Percentiles rank a stretch among this genome's conserved stretches.
phyloP scores from a whole-genome alignment of 2,113 vertebrate genomes.

The Megalops atlanticus region DNA sequence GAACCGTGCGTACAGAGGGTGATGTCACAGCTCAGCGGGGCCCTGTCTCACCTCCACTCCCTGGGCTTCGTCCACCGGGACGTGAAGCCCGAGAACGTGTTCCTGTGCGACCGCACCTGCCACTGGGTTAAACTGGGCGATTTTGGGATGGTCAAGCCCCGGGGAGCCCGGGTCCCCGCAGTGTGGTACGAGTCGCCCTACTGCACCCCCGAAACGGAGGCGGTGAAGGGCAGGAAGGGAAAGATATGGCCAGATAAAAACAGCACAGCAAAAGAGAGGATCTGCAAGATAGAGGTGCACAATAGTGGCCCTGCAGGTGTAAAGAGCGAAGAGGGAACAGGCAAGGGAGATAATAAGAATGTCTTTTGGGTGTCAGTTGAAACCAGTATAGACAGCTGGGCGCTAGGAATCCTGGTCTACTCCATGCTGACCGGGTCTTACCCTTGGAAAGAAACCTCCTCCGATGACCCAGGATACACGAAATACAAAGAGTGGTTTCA shows the following conservation, averaged over 20 bases:
- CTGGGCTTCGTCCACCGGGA: conserved; percentile 84
- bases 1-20: conserved; percentile 76
- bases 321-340: conserved; percentile 11
- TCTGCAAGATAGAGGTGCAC: conserved; percentile 26
- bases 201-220: conserved; percentile 75
- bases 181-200: conserved; percentile 78
- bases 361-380: conserved; percentile 66
- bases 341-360: conserved; percentile 30
- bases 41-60: conserved; percentile 82
- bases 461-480: conserved; percentile 68
- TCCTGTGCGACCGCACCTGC: conserved; percentile 80
- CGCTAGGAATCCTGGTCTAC: conserved; percentile 81
- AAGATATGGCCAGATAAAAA: neutral
- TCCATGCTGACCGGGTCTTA: conserved; percentile 76
- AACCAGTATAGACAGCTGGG: conserved; percentile 80
- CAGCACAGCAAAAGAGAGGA: neutral
- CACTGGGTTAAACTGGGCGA: conserved; percentile 82
- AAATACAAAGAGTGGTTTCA: conserved; percentile 75
- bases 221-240: conserved; percentile 48
- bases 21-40: conserved; percentile 75
- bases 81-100: conserved; percentile 85
- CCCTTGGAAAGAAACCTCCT: conserved; percentile 75
- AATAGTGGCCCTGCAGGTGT: neutral
- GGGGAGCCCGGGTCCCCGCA: conserved; percentile 68
- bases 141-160: conserved; percentile 80